Percentiles rank a stretch among this genome's conserved stretches.
These are phyloP conservation scores for Drosophila nr. perissopoda DNA, from an alignment of 2,888 invertebrate genomes.

Conservation along the genomic window DNA sequence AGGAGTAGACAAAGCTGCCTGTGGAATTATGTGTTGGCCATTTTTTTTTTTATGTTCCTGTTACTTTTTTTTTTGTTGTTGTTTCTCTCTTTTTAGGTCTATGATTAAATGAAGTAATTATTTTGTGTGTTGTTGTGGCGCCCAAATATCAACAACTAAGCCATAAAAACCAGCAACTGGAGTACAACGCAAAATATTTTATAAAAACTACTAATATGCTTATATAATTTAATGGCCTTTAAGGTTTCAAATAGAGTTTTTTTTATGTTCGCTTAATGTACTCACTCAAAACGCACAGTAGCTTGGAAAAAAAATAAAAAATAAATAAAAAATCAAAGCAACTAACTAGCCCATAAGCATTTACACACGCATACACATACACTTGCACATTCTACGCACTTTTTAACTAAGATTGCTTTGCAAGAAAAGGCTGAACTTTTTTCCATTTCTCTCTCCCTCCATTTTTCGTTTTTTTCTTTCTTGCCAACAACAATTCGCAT, in stretches of 20 bases:
- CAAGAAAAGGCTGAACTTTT: constrained; percentile 45
- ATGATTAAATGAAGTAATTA: constrained; percentile 81
- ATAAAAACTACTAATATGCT: constrained; percentile 34
- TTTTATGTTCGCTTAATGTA: constrained; percentile 27
- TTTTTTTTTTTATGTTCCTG: constrained; percentile 32
- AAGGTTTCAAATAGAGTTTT: constrained; percentile 15
- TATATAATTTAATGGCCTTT: constrained; percentile 43
- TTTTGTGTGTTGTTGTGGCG: constrained; percentile 56
- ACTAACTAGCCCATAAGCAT: constrained; percentile 55
- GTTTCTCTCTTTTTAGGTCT: constrained; percentile 40
- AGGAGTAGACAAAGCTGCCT: constrained; percentile 36
- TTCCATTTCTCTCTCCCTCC: constrained; percentile 21
- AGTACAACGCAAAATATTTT: constrained; percentile 17
- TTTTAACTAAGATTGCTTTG: constrained; percentile 21
- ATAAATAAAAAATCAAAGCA: constrained; percentile 10
- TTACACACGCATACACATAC: constrained; percentile 15
- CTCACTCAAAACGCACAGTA: constrained; percentile 62
- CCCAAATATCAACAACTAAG: constrained; percentile 24
- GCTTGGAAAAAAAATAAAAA: constrained; percentile 23
- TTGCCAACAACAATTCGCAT: constrained; percentile 35
- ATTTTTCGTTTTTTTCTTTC: constrained; percentile 10
- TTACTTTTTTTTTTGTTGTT: constrained; percentile 5
- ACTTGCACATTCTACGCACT: constrained; percentile 29
- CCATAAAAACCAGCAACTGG: constrained; percentile 5
- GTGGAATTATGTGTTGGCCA: constrained; percentile 44